Evolutionary conservation across 2,113 vertebrate genomes (phyloP), one percentile per base, ranked within the genome.

Genomic region (Puntigrus tetrazona): DNA sequence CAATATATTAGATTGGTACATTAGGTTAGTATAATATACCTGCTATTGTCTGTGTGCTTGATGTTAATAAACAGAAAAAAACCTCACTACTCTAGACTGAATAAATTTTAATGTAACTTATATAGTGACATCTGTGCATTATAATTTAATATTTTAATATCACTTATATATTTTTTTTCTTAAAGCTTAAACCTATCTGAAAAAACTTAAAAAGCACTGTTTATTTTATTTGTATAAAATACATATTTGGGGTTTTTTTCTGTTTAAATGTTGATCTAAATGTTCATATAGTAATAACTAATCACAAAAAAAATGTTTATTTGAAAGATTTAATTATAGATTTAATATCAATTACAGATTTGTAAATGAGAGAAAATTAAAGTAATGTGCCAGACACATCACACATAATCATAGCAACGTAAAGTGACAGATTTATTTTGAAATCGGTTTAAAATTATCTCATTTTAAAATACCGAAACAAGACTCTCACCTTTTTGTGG

Each of bases 401-500:
- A 34, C 2, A 18, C 29, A 63, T 29, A 7, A 59, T 59, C 10
- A 29, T 34, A 67, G 63, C 34, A 29, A 29, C 59, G 31, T 8
- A 31, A 63, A 34, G 16, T 67, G 16, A 67, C 31, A 67, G 3
- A 47, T 4, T 50, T 50, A 18, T 34, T 67, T 18, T 61, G 31
- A 18, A 29, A 67, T 34, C 8, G 18, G 31, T 65, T 31, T 13
- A 47, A 11, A 45, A 22, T 45, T 7, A 25, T n/a, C 2, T 7
- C 2, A 38, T n/a, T 4, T 52, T 5, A 41, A 29, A 7, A 3
- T 79, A 65, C 59, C 2, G 9, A 14, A 70, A 70, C n/a, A 18
- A 36, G n/a, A 63, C 6, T 38, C 88, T 93, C 93, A 98, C 97
- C 96, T 97, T 96, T 97, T 74, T 95, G 95, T 92, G 94, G 94